Percentiles rank a stretch among this genome's conserved stretches.
These are phyloP conservation scores for Clamator glandarius DNA, from an alignment of 2,797 vertebrate genomes.

Conservation along the genomic window DNA sequence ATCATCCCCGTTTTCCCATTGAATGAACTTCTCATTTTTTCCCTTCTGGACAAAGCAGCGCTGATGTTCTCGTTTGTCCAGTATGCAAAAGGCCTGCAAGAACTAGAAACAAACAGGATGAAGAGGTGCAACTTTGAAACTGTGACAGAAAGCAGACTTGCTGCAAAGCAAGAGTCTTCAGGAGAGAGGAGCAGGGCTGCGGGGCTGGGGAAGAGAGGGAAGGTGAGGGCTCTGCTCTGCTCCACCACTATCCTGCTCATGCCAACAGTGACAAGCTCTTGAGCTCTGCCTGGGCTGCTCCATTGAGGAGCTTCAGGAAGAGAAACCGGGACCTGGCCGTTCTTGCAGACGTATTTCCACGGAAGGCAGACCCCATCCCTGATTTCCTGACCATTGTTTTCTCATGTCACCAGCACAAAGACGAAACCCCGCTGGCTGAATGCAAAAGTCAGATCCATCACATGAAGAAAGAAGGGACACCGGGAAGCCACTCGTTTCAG, in stretches of 20 bases:
- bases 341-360: fast-evolving
- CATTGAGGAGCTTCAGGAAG: not conserved
- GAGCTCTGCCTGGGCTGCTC: not conserved
- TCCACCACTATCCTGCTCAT: not conserved
- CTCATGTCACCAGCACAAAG: not conserved
- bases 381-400: not conserved
- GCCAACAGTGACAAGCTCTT: fast-evolving
- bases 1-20: not conserved
- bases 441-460: not conserved
- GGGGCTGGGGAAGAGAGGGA: too few relatives aligned
- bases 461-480: not conserved
- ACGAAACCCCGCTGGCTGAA: not conserved
- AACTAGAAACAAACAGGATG: not conserved
- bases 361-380: not conserved
- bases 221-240: not conserved
- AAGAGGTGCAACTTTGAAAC: not conserved
- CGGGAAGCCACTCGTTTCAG: not conserved
- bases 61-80: not conserved
- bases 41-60: too few relatives aligned
- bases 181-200: not conserved
- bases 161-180: not conserved
- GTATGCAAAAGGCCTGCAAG: not conserved
- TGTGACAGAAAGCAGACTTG: not conserved
- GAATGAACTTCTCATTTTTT: not conserved
- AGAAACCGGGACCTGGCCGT: not conserved